Conservation (phyloP, 2,113 vertebrate species). For the Gallinago undulata region DNA sequence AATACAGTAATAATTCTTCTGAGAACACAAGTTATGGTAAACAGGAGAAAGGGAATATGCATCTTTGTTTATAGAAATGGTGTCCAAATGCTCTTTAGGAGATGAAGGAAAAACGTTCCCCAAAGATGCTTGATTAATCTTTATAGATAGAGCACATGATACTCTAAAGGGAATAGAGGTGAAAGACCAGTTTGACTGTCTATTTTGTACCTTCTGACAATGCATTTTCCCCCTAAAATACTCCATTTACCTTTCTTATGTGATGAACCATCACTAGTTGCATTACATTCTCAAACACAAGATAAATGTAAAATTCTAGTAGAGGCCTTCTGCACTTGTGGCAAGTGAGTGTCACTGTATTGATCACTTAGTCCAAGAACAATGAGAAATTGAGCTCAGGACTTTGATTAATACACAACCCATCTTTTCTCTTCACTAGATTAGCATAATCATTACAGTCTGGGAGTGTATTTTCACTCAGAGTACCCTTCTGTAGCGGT, state of each 20-base stretch:
- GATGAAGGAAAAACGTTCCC: background rate
- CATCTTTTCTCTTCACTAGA: background rate
- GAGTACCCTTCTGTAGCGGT: background rate
- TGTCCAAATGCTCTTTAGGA: background rate
- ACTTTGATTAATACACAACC: slow-evolving; percentile 45
- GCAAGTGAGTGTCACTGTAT: background rate
- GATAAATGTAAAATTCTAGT: background rate
- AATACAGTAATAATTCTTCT: background rate
- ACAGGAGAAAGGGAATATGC: background rate
- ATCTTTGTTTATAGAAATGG: background rate
- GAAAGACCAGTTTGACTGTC: background rate
- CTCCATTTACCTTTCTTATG: background rate
- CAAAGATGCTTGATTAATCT: background rate
- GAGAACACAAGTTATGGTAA: background rate
- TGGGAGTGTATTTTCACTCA: background rate
- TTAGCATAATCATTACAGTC: slow-evolving; percentile 49
- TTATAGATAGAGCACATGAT: background rate
- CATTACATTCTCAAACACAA: background rate
- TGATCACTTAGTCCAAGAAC: slow-evolving; percentile 1
- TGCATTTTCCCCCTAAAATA: background rate
- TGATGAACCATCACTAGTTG: background rate
- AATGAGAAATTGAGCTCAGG: background rate
- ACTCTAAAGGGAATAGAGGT: background rate
- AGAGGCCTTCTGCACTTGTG: background rate
- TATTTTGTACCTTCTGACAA: background rate